Percentiles rank a stretch among this genome's conserved stretches.
phyloP scores from a whole-genome alignment of 1,140 invertebrate genomes.

The Argopecten irradians region DNA sequence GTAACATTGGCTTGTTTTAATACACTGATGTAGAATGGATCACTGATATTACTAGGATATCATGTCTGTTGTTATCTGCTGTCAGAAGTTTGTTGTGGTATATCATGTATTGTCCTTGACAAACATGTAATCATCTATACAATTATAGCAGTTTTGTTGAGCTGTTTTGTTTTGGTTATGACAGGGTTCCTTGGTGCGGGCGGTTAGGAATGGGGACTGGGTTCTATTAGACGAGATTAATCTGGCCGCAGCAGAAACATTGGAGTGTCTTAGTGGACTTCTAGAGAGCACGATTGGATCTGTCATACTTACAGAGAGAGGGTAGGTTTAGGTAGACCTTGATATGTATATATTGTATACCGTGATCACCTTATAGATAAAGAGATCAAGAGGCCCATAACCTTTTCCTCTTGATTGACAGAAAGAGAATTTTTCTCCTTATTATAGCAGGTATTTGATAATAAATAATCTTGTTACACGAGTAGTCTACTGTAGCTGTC shows the following conservation, averaged over 20 bases:
- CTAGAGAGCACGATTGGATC: conserved; percentile 88
- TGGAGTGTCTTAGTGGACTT: conserved; percentile 95
- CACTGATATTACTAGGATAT: too few species aligned
- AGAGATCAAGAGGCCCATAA: too few species aligned
- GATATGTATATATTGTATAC: too few species aligned
- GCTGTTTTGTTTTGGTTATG: conserved; percentile 46
- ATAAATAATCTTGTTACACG: neutral
- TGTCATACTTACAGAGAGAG: conserved; percentile 90
- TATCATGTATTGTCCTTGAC: too few species aligned
- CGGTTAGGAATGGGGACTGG: conserved; percentile 93
- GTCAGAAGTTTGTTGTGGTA: too few species aligned
- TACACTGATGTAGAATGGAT: too few species aligned
- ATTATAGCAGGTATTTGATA: neutral
- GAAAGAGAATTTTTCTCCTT: too few species aligned
- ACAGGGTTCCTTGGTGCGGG: conserved; percentile 91
- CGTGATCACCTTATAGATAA: neutral
- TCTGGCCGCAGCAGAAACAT: conserved; percentile 94
- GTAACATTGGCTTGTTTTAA: conserved; percentile 19
- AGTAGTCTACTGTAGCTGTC: too few species aligned
- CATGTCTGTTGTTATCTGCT: too few species aligned
- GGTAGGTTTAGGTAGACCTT: conserved; percentile 80
- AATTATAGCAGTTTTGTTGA: too few species aligned
- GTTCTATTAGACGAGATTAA: conserved; percentile 98
- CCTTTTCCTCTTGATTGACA: too few species aligned
- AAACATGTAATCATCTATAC: too few species aligned